A percentile compares a stretch with the other conserved stretches of the same genome.
Conservation (phyloP, 2,888 invertebrate species). For the Pomacea canaliculata region DNA sequence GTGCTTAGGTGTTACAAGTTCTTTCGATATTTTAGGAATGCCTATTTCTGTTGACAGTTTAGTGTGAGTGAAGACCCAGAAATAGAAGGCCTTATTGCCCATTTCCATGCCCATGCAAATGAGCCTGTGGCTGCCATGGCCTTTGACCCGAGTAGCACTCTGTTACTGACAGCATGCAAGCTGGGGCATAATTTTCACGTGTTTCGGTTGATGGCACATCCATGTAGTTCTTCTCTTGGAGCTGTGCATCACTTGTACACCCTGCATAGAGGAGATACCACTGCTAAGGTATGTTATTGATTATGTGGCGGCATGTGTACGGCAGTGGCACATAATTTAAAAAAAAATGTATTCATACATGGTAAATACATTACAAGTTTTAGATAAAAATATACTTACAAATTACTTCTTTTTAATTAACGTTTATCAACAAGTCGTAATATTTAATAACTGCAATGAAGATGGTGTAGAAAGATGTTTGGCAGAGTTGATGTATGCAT, state of each 20-base stretch:
- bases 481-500: too few relatives aligned
- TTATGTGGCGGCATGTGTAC: background rate
- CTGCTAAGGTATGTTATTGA: slow-evolving; percentile 82
- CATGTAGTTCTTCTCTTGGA: slow-evolving; percentile 86
- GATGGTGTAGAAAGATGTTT: too few relatives aligned
- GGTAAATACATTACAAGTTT: background rate
- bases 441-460: too few relatives aligned
- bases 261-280: slow-evolving; percentile 93
- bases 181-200: slow-evolving; percentile 96
- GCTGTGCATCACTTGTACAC: slow-evolving; percentile 88
- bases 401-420: background rate
- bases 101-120: slow-evolving; percentile 80
- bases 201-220: slow-evolving; percentile 93
- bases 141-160: slow-evolving; percentile 90
- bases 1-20: too few relatives aligned
- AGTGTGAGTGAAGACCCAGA: slow-evolving; percentile 74
- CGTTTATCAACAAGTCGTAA: too few relatives aligned
- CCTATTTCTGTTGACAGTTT: slow-evolving; percentile 66
- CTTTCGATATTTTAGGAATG: too few relatives aligned
- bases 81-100: slow-evolving; percentile 74
- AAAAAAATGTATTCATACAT: too few relatives aligned
- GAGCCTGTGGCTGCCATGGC: slow-evolving; percentile 85
- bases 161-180: slow-evolving; percentile 90
- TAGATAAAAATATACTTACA: background rate
- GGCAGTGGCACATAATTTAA: background rate